Evolutionary conservation across 2,888 invertebrate genomes (phyloP).

Genomic region (Elgonia sp.): DNA sequence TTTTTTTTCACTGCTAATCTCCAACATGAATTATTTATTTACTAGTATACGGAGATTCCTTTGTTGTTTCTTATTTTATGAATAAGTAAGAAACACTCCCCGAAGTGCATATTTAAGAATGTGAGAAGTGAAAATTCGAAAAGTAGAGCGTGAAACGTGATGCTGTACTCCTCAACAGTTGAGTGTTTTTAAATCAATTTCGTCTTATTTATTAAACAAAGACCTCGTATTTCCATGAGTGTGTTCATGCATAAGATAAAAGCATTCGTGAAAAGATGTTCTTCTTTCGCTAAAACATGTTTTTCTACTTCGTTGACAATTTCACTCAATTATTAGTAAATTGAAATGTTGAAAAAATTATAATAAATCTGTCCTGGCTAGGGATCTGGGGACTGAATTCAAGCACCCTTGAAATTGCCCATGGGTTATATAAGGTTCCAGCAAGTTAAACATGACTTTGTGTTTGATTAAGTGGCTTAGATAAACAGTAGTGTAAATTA

Average conservation of each 20-base stretch:
- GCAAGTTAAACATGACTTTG: constrained; percentile 50
- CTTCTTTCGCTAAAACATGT: too few relatives aligned
- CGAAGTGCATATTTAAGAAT: background rate
- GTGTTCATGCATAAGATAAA: too few relatives aligned
- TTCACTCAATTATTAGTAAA: too few relatives aligned
- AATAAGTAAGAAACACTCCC: background rate
- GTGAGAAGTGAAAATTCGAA: background rate
- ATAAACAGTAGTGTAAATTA: constrained; percentile 48
- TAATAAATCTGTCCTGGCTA: constrained; percentile 14
- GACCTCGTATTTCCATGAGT: background rate
- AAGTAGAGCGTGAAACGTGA: constrained; percentile 15
- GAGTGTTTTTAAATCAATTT: constrained; percentile 24
- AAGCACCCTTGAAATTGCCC: constrained; percentile 53
- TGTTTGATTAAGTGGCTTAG: constrained; percentile 51
- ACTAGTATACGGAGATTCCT: too few relatives aligned
- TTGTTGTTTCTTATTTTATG: background rate
- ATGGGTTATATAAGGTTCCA: constrained; percentile 43
- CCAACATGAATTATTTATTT: too few relatives aligned
- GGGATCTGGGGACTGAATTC: constrained; percentile 14
- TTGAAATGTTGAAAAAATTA: too few relatives aligned
- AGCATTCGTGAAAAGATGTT: too few relatives aligned
- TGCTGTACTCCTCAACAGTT: constrained; percentile 3
- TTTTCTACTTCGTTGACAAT: too few relatives aligned
- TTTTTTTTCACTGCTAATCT: too few relatives aligned
- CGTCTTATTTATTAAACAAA: constrained; percentile 22